Conservation (phyloP, 2,888 invertebrate species). For the Nomada ruficornis region DNA sequence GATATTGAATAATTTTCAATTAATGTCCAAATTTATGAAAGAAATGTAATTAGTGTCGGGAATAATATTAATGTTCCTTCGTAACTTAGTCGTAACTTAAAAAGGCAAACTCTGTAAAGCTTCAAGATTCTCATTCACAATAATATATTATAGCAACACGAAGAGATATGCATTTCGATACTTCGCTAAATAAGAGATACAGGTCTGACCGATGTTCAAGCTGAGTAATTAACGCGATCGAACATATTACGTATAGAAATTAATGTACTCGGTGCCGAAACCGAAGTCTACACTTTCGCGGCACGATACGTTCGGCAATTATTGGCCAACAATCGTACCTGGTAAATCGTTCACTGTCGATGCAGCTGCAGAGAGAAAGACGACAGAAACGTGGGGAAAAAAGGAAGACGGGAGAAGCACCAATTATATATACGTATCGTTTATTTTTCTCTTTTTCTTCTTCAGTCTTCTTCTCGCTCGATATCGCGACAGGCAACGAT, state of each 20-base stretch:
- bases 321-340: slow-evolving; percentile 42
- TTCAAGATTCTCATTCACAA: too few species aligned
- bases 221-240: slow-evolving; percentile 37
- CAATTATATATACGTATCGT: slow-evolving; percentile 25
- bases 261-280: slow-evolving; percentile 40
- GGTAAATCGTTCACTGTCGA: slow-evolving; percentile 53
- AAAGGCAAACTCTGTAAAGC: too few species aligned
- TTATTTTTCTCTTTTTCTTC: background rate
- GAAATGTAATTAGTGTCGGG: too few species aligned
- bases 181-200: background rate
- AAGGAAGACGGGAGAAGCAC: background rate
- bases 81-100: too few species aligned
- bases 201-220: slow-evolving; percentile 12
- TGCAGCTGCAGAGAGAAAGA: slow-evolving; percentile 3
- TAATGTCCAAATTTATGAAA: too few species aligned
- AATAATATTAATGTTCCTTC: too few species aligned
- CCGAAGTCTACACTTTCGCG: slow-evolving; percentile 31
- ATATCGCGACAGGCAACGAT: slow-evolving; percentile 19
- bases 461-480: background rate
- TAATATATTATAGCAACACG: too few species aligned
- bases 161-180: too few species aligned
- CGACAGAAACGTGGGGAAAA: background rate
- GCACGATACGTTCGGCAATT: slow-evolving; percentile 46
- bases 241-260: slow-evolving; percentile 32
- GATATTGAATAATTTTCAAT: too few species aligned